Evolutionary conservation across 2,797 vertebrate species (phyloP).

Genomic region (Urocyon cinereoargenteus): DNA sequence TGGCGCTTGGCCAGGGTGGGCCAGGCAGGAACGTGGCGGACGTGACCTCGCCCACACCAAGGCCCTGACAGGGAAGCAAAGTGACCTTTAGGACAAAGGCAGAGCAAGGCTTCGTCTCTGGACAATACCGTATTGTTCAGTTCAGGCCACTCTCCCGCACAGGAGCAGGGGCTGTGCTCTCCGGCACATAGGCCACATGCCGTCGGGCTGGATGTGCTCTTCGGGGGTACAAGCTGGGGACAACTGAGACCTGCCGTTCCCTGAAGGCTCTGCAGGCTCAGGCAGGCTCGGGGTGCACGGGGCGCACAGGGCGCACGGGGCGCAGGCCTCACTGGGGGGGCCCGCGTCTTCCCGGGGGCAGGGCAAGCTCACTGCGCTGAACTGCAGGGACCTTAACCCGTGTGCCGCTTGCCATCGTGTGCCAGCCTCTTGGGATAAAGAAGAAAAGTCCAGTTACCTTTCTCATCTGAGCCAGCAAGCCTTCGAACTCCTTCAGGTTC

Average conservation of each 20-base stretch:
- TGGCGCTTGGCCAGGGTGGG: neutral
- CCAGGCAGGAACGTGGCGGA: neutral
- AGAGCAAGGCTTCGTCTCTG: slow-evolving; percentile 40
- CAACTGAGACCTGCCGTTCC: slow-evolving; percentile 2
- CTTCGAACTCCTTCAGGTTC: slow-evolving; percentile 97
- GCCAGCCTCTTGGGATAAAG: neutral
- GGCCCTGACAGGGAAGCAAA: neutral
- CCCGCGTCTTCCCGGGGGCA: too few relatives aligned
- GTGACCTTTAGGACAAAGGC: slow-evolving; percentile 51
- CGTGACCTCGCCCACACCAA: neutral
- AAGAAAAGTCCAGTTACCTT: slow-evolving; percentile 90
- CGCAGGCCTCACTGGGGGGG: neutral
- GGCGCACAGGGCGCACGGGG: neutral
- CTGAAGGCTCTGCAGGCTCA: neutral
- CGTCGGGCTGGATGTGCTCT: neutral
- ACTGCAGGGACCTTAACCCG: neutral
- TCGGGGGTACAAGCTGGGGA: slow-evolving; percentile 13
- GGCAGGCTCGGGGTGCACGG: neutral
- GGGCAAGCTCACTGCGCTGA: accelerated
- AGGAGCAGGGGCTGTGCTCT: neutral
- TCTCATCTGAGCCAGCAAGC: slow-evolving; percentile 96
- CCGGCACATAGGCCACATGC: neutral
- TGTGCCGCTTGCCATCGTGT: too few relatives aligned
- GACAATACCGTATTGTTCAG: slow-evolving; percentile 52
- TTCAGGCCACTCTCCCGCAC: neutral